Conservation (phyloP, 2,797 vertebrate species). For the Epinephelus coioides region DNA sequence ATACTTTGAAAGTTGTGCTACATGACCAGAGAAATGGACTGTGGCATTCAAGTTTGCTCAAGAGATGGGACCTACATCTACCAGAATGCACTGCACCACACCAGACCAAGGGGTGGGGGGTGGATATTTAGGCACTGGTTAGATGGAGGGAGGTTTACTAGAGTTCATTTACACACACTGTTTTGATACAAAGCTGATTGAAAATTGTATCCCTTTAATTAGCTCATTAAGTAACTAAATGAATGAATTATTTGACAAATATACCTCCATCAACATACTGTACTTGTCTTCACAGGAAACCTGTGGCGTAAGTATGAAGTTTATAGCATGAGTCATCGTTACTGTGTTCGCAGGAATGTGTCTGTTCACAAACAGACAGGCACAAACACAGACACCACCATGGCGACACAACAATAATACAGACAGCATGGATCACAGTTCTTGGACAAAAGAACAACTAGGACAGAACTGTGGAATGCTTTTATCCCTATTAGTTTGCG, state of each 20-base stretch:
- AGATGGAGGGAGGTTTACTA: too few relatives aligned
- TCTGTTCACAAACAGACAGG: slow-evolving; percentile 41
- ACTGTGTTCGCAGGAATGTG: slow-evolving; percentile 54
- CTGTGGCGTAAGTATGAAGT: slow-evolving; percentile 39
- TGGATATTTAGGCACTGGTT: too few relatives aligned
- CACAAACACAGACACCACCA: slow-evolving; percentile 60
- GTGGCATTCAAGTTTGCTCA: too few relatives aligned
- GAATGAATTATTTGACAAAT: neutral
- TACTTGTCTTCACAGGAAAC: slow-evolving; percentile 46
- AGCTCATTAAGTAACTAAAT: neutral
- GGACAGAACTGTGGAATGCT: slow-evolving; percentile 22
- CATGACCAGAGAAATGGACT: too few relatives aligned
- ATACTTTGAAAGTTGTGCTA: too few relatives aligned
- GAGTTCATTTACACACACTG: too few relatives aligned
- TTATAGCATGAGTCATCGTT: slow-evolving; percentile 54
- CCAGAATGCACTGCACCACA: too few relatives aligned
- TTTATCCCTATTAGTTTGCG: slow-evolving; percentile 24
- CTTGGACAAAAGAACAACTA: slow-evolving; percentile 13
- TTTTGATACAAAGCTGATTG: too few relatives aligned
- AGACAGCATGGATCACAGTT: slow-evolving; percentile 30
- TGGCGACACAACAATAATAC: slow-evolving; percentile 64
- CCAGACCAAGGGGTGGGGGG: too few relatives aligned
- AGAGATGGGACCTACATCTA: too few relatives aligned
- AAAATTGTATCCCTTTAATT: neutral
- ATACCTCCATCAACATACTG: slow-evolving; percentile 24